Evolutionary conservation across 1,140 invertebrate species (phyloP), one percentile per base, ranked within the genome.

Genomic region (Drosophila serrata): DNA sequence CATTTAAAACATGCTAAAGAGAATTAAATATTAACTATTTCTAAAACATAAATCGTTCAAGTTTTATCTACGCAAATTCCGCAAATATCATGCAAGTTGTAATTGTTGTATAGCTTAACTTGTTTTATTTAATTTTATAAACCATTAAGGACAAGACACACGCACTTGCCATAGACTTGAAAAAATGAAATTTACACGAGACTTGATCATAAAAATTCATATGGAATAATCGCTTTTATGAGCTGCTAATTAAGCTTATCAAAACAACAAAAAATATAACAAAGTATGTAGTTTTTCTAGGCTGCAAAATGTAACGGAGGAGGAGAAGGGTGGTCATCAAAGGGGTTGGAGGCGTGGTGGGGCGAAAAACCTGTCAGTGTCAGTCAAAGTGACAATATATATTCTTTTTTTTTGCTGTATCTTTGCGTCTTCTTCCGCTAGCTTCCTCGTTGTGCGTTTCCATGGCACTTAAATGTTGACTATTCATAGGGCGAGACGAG

Each of bases 141-240:
- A 39, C 33, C 68, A 72, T 59, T 72, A 59, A 59, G 33, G 22
- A 22, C 35, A 46, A 69, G 35, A 48, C 12, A 6, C 51, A 72
- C 69, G 65, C 67, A 72, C 53, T 40, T 72, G 65, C 65, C 35
- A 15, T 27, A 70, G 29, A n/a, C 24, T 46, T 9, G 1, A 33
- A 59, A 51, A 39, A 59, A 72, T 22, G 22, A 40, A 72, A 49
- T 43, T 49, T 72, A 33, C 69, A 72, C 68, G 43, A 49, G 43
- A 72, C 53, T 59, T 49, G 65, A 49, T 22, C 43, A 72, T 72
- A 72, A 72, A 70, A 72, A 72, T 72, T 72, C 65, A 35, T 72
- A 72, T 72, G 65, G 72, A 72, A 42, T 72, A 72, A 72, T 72
- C 68, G 65, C 67, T 72, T 72, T 72, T 72, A 72, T 72, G 69